These are phyloP conservation scores for Poeciliopsis turneri DNA, from an alignment of 2,797 vertebrate species.

Conservation along the genomic window DNA sequence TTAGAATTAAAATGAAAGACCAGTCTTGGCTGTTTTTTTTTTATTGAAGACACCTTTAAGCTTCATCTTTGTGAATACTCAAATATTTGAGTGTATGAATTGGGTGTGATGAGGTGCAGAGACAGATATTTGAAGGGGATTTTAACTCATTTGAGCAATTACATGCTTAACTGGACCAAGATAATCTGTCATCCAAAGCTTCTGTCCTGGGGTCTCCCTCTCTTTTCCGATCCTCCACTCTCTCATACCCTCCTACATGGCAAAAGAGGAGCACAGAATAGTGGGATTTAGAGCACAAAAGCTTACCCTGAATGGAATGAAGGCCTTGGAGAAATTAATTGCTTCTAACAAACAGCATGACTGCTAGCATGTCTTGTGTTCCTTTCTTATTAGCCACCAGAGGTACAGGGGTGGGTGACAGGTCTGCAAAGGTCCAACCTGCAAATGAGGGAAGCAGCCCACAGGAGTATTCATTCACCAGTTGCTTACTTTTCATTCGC, in stretches of 20 bases:
- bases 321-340: conserved; percentile 99
- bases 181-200: conserved; percentile 99
- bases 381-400: conserved; percentile 93
- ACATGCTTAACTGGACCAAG: conserved; percentile 99
- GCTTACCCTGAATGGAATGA: conserved; percentile 95
- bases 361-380: conserved; percentile 96
- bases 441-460: conserved; percentile 45
- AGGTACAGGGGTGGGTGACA: conserved; percentile 83
- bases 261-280: conserved; percentile 96
- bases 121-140: conserved; percentile 99
- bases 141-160: conserved; percentile 99
- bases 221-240: conserved; percentile 77
- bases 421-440: conserved; percentile 69
- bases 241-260: conserved; percentile 86
- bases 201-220: conserved; percentile 81
- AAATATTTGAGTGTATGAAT: conserved; percentile 99
- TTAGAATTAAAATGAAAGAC: conserved; percentile 55
- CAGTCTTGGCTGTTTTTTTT: conserved; percentile 83
- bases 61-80: conserved; percentile 99
- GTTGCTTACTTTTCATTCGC: conserved; percentile 29
- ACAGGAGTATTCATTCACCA: conserved; percentile 43
- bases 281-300: conserved; percentile 99
- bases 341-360: conserved; percentile 99
- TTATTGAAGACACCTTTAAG: conserved; percentile 93
- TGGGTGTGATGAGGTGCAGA: conserved; percentile 99